Evolutionary conservation across 2,113 vertebrate species (phyloP), one percentile per base, ranked within the genome.

Genomic region (Gulo gulo): DNA sequence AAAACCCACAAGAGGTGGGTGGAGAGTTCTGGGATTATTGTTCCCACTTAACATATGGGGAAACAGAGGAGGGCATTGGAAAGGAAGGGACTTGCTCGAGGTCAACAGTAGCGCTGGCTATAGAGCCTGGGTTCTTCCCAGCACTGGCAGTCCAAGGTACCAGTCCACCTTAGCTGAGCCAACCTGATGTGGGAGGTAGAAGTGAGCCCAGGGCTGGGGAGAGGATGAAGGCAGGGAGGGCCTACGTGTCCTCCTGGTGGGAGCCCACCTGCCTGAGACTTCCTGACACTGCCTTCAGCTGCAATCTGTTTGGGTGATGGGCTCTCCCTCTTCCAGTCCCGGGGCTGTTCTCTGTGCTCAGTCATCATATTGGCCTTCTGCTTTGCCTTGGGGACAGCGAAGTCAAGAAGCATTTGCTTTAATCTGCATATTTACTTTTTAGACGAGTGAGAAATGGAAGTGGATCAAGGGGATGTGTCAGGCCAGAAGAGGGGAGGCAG

Each of bases 361-460:
- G 97, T 98, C 95, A 98, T 97, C 12, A 9, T 1, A 18, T 47
- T 94, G 52, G 29, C 89, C 97, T 97, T 90, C 57, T 24, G 18
- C n/a, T 97, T 83, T 42, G 91, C 57, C 76, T 93, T 74, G 29
- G 69, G 81, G 47, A 79, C 59, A 12, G 50, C 65, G 78, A 97
- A 94, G 63, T 80, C 50, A 71, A 36, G 90, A 97, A 90, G 89
- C 61, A 88, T 81, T 67, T 47, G 1, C 2, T 95, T 90, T 67
- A 12, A 16, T 81, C 65, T 26, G 63, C 36, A 61, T 34, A 6
- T 57, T 52, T 89, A 21, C 63, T 88, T 92, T 65, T 78, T 50
- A 45, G 9, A 14, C 18, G 42, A 63, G 29, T 12, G 52, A 69
- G 39, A 78, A 57, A 76, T 36, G 52, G 24, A 88, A 57, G 47